These are phyloP conservation scores for Dallia pectoralis DNA, from an alignment of 2,797 vertebrate species.

Conservation along the genomic window DNA sequence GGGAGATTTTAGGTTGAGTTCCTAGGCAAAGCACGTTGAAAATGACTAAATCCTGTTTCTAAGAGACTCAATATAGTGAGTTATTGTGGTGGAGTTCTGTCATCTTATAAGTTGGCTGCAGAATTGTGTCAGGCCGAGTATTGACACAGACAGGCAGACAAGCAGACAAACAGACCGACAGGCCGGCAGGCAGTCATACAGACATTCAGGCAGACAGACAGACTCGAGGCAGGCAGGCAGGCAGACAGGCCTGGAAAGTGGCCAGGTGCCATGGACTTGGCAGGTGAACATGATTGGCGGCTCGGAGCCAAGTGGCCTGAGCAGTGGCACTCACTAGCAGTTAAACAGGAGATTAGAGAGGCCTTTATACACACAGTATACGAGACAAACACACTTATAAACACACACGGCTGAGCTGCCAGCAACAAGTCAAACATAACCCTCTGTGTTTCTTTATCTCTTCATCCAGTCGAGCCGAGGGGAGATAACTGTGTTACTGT, in stretches of 20 bases:
- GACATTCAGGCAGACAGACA: conserved; percentile 46
- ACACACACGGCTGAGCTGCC: neutral
- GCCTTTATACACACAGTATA: conserved; percentile 47
- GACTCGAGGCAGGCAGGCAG: conserved; percentile 53
- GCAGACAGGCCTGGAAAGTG: conserved; percentile 14
- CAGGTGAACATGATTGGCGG: conserved; percentile 21
- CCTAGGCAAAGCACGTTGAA: too few species aligned
- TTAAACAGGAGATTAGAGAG: conserved; percentile 67
- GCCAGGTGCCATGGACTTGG: conserved; percentile 25
- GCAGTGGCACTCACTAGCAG: conserved; percentile 46
- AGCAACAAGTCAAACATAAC: conserved; percentile 51
- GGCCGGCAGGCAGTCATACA: conserved; percentile 43
- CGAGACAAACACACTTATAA: neutral
- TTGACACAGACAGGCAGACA: conserved; percentile 52
- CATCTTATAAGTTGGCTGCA: too few species aligned
- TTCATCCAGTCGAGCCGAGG: conserved; percentile 48
- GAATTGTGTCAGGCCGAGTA: neutral
- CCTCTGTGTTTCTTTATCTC: conserved; percentile 32
- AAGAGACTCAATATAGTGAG: too few species aligned
- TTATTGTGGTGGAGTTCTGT: too few species aligned
- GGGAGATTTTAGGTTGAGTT: too few species aligned
- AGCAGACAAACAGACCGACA: conserved; percentile 40
- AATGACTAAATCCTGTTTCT: too few species aligned
- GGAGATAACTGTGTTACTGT: conserved; percentile 72
- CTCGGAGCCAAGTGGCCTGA: conserved; percentile 22